phyloP scores from a whole-genome alignment of 2,113 vertebrate genomes.

The Thamnophis sirtalis region DNA sequence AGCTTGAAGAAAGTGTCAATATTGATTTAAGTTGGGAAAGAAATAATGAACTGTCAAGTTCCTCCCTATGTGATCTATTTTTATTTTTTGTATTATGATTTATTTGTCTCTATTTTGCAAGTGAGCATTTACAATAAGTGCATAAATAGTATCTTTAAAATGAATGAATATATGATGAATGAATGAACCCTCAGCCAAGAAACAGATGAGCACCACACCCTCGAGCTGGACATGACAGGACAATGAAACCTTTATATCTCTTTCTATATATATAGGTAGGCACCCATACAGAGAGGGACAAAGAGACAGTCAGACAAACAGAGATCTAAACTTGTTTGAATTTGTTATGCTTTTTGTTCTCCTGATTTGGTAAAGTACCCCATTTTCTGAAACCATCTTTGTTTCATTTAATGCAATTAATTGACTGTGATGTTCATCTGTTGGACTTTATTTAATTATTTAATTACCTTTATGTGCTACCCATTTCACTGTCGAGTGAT shows the following conservation, averaged over 20 bases:
- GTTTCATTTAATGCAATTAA: neutral
- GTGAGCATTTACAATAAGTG: neutral
- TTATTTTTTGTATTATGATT: neutral
- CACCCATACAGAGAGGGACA: too few relatives aligned
- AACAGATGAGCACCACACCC: too few relatives aligned
- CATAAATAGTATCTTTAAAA: neutral
- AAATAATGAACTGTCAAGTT: conserved; percentile 6
- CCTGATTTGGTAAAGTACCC: neutral
- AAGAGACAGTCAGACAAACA: too few relatives aligned
- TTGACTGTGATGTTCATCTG: neutral
- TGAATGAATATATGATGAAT: too few relatives aligned
- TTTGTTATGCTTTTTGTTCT: neutral
- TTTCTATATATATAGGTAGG: too few relatives aligned
- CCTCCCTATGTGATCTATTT: neutral
- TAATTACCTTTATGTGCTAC: too few relatives aligned
- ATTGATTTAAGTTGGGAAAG: conserved; percentile 1
- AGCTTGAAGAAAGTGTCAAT: neutral
- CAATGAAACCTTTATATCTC: too few relatives aligned
- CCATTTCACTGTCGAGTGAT: too few relatives aligned
- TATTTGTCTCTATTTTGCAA: neutral
- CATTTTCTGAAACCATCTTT: neutral
- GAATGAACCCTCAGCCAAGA: too few relatives aligned
- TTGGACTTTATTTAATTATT: neutral
- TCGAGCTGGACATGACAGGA: too few relatives aligned
- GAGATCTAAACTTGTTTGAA: neutral